These are phyloP conservation scores for Turnix velox DNA, from an alignment of 2,113 vertebrate genomes.

Conservation along the genomic window DNA sequence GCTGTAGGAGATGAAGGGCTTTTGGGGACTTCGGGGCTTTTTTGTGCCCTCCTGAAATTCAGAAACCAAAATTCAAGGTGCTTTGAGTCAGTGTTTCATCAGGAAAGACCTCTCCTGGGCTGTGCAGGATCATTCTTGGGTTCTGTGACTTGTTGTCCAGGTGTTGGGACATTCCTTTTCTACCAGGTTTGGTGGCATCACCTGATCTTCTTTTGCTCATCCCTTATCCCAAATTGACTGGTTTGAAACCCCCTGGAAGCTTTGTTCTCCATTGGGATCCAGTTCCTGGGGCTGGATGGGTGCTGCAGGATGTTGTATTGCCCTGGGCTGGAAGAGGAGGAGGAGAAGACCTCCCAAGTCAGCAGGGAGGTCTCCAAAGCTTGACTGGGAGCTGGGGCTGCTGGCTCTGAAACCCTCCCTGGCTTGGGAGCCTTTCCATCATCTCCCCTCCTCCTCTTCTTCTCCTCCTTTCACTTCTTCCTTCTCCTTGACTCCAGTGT, in stretches of 20 bases:
- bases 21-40: fast-evolving
- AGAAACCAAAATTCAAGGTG: background rate
- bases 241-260: background rate
- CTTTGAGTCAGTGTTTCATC: background rate
- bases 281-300: background rate
- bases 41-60: background rate
- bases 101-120: background rate
- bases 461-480: background rate
- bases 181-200: background rate
- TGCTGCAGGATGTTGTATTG: background rate
- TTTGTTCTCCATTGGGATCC: background rate
- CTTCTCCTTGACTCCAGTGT: background rate
- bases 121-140: background rate
- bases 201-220: background rate
- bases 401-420: background rate
- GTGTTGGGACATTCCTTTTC: background rate
- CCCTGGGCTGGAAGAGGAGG: background rate
- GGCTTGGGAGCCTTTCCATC: background rate
- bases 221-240: too few species aligned
- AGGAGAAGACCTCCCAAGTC: background rate
- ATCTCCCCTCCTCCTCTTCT: background rate
- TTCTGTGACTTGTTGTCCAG: background rate
- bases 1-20: background rate
- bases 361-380: background rate
- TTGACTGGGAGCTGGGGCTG: background rate